Base-by-base conservation (phyloP, 2,113 vertebrate genomes). In the Oncorhynchus clarkii region DNA sequence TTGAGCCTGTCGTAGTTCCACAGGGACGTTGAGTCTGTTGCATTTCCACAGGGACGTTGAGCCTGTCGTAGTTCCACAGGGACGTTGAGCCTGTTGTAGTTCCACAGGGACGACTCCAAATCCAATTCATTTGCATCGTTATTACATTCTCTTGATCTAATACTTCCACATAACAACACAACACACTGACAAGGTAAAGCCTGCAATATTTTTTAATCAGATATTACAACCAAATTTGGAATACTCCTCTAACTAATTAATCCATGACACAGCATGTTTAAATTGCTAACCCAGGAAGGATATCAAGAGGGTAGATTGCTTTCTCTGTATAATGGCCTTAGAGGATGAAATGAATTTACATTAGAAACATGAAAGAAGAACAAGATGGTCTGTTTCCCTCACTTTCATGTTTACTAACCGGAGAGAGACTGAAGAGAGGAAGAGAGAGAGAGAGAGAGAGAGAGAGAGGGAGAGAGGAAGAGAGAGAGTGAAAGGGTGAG, bases 281-380 rank as follows among this genome's bases (percentile, higher is more conserved):
- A 62, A 57, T 54, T 67, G 71, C 9, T 57, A 57, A 64, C 70
- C 13, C n/a, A 67, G 22, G 18, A 49, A 67, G 22, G 18, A 49
- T 62, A 69, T 59, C 62, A 74, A 54, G 71, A 75, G 57, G 51
- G 48, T 65, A 65, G 67, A 74, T 77, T 31, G 18, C 59, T 71
- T 70, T 77, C 48, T 34, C 69, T 26, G 49, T 66, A 14, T 57
- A 79, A 79, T 70, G 62, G 66, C 71, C 77, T 79, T 69, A 0
- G 14, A 81, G 73, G 71, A 72, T 54, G 48, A 82, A 72, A 16
- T 59, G 45, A 60, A 79, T 70, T 73, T 70, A 72, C 65, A 67
- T 13, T 65, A 75, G 59, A 74, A 70, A 72, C n/a, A 64, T n/a
- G 54, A 69, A 67, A 18, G 11, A 51, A 51, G 49, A 51, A 51